Conservation (phyloP, 1,140 invertebrate genomes). For the Choristoneura fumiferana region DNA sequence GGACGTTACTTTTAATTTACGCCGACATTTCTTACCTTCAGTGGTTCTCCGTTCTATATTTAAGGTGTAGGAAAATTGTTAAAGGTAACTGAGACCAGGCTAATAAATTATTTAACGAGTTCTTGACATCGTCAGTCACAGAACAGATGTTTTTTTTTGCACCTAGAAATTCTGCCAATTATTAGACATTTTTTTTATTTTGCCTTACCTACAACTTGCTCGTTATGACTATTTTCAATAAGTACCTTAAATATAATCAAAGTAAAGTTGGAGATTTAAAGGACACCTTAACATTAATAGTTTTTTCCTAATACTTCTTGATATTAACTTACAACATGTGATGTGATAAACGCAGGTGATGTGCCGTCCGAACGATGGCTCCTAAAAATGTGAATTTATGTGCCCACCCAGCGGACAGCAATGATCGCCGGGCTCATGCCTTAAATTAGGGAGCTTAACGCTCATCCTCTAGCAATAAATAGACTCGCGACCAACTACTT, state of each 20-base stretch:
- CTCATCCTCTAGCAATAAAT: slow-evolving; percentile 60
- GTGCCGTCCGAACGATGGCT: slow-evolving; percentile 41
- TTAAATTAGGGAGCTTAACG: slow-evolving; percentile 69
- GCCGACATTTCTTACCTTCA: slow-evolving; percentile 47
- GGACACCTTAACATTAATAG: no score
- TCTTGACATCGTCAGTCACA: slow-evolving; percentile 20
- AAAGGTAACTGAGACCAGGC: slow-evolving; percentile 23
- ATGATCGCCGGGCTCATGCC: slow-evolving; percentile 64
- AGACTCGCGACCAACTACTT: slow-evolving; percentile 49
- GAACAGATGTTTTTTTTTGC: no score
- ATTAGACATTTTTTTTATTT: no score
- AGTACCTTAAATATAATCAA: no score
- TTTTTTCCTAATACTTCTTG: no score
- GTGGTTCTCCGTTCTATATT: slow-evolving; percentile 50
- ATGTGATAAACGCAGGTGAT: slow-evolving; percentile 40
- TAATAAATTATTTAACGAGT: slow-evolving; percentile 22
- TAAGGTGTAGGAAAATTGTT: slow-evolving; percentile 40
- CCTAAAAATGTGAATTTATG: slow-evolving; percentile 73
- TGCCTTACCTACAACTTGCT: no score
- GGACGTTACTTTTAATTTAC: slow-evolving; percentile 70
- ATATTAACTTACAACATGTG: no score
- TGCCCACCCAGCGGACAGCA: slow-evolving; percentile 50
- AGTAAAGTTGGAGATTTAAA: no score
- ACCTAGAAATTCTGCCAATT: slow-evolving; percentile 2
- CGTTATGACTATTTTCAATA: no score